Conservation (phyloP, 2,113 vertebrate genomes). For the Cairina moschata region DNA sequence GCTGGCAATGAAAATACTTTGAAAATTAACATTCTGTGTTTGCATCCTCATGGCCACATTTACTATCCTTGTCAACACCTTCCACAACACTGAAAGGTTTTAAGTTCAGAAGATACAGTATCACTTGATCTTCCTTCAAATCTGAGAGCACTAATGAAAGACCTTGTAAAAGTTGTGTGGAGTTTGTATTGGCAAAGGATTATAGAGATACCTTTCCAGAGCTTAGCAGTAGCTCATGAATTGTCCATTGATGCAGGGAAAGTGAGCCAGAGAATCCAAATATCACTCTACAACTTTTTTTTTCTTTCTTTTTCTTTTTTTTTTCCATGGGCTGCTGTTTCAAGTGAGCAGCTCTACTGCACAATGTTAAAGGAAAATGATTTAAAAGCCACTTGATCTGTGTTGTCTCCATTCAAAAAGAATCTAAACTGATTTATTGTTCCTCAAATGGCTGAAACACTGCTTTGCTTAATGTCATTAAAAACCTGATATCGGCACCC, state of each 20-base stretch:
- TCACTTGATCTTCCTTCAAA: conserved; percentile 49
- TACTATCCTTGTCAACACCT: background rate
- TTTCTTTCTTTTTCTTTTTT: background rate
- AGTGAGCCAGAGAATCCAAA: conserved; percentile 49
- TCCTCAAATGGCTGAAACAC: conserved; percentile 67
- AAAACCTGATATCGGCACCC: conserved; percentile 62
- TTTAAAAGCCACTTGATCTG: conserved; percentile 70
- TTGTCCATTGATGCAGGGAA: conserved; percentile 57
- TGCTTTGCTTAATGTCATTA: conserved; percentile 71
- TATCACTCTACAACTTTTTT: conserved; percentile 6
- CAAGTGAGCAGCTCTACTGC: conserved; percentile 38
- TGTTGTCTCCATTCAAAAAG: conserved; percentile 65
- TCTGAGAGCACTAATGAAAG: conserved; percentile 44
- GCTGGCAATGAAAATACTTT: background rate
- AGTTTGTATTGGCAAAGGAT: conserved; percentile 67
- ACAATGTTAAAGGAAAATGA: conserved; percentile 54
- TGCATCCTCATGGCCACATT: background rate
- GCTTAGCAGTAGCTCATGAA: conserved; percentile 65
- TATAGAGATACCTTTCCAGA: conserved; percentile 62
- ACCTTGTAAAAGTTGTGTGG: conserved; percentile 49
- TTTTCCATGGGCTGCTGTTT: background rate
- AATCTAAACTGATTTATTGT: conserved; percentile 71
- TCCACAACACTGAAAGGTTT: conserved; percentile 1
- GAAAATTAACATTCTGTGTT: background rate
- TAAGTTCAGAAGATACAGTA: conserved; percentile 15